These are phyloP conservation scores for Chrysogorgia sp. DNA, from an alignment of 92 coral and sea anemone genomes.

Conservation along the genomic window DNA sequence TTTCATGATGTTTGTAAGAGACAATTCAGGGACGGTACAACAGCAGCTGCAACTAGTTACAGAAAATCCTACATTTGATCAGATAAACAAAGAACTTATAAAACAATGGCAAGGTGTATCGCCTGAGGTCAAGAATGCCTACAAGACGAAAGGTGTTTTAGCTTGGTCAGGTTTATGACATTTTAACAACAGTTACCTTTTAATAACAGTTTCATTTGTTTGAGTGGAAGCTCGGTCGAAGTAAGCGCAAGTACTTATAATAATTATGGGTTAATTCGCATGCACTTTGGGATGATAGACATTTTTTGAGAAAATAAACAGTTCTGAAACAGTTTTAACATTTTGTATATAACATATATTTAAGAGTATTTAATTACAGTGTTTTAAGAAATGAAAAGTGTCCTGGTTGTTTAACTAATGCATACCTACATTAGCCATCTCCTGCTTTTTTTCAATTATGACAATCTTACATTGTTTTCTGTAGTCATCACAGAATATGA, in stretches of 20 bases:
- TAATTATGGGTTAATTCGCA: too few relatives aligned
- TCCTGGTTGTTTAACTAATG: neutral
- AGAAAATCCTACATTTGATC: neutral
- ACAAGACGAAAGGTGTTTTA: conserved; percentile 3
- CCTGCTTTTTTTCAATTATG: conserved; percentile 26
- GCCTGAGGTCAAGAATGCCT: conserved; percentile 6
- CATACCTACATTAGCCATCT: conserved; percentile 4
- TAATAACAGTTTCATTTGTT: too few relatives aligned
- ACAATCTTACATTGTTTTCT: conserved; percentile 18
- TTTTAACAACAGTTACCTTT: too few relatives aligned
- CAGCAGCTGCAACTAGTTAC: neutral
- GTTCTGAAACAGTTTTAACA: too few relatives aligned
- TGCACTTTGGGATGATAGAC: too few relatives aligned
- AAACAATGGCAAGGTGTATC: conserved; percentile 21
- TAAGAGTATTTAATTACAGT: neutral
- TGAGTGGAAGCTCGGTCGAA: too few relatives aligned
- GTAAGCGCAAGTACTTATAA: too few relatives aligned
- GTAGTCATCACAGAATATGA: conserved; percentile 40
- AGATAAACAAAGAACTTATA: conserved; percentile 4
- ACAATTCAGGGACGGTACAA: neutral
- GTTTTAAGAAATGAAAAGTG: neutral
- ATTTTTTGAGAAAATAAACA: too few relatives aligned
- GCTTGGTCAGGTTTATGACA: neutral
- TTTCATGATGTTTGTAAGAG: conserved; percentile 31
- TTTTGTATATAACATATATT: neutral